Conservation (phyloP, 2,797 vertebrate species). For the Onychomys leucogaster region DNA sequence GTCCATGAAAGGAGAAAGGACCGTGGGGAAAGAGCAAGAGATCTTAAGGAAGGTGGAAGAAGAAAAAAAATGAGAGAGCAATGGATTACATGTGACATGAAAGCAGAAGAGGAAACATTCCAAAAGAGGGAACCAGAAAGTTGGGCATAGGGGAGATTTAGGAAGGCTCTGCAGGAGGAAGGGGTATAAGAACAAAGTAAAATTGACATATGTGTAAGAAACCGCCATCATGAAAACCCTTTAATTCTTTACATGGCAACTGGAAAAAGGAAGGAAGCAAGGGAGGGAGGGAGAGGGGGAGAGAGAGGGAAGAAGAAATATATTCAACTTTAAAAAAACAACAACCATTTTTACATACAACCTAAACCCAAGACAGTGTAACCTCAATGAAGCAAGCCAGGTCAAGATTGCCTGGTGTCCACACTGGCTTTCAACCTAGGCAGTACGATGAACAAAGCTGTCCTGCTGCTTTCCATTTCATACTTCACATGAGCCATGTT, state of each 20-base stretch:
- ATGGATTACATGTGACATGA: background rate
- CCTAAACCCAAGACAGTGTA: background rate
- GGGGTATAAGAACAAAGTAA: background rate
- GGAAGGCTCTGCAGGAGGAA: background rate
- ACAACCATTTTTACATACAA: background rate
- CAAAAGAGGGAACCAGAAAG: background rate
- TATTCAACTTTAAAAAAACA: background rate
- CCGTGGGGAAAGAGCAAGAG: background rate
- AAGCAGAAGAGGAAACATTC: background rate
- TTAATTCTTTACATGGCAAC: background rate
- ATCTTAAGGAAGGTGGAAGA: background rate
- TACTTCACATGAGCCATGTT: constrained; percentile 38
- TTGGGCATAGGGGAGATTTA: background rate
- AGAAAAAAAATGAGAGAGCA: background rate
- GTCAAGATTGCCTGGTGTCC: background rate
- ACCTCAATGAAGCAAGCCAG: background rate
- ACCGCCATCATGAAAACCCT: background rate
- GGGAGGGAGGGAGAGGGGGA: background rate
- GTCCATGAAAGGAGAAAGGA: background rate
- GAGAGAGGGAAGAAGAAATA: background rate
- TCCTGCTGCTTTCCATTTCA: constrained; percentile 44
- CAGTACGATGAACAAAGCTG: background rate
- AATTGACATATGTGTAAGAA: background rate
- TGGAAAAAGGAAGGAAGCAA: background rate
- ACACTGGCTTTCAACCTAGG: background rate